Conservation (phyloP, 2,888 invertebrate genomes). For the Melieria omissa region DNA sequence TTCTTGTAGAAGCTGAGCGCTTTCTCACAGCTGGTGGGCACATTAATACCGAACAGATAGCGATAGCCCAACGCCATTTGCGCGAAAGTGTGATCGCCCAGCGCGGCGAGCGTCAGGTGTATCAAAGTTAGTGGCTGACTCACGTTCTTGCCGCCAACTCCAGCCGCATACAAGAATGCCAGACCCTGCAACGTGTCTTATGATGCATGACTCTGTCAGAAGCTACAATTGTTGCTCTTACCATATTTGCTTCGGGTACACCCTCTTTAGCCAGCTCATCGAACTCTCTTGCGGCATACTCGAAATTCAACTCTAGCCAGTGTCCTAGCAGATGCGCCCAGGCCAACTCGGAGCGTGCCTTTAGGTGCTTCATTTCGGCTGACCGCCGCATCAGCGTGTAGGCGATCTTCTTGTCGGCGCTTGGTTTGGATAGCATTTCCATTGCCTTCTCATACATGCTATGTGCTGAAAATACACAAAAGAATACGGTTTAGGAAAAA, state of each 20-base stretch:
- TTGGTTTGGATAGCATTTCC: constrained; percentile 77
- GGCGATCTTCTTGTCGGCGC: constrained; percentile 78
- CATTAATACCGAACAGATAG: constrained; percentile 90
- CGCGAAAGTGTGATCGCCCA: constrained; percentile 91
- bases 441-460: constrained; percentile 79
- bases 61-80: constrained; percentile 98
- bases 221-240: constrained; percentile 58
- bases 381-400: constrained; percentile 82
- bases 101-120: constrained; percentile 91
- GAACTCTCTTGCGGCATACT: constrained; percentile 81
- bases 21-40: constrained; percentile 88
- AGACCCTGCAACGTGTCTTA: constrained; percentile 72
- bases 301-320: constrained; percentile 79
- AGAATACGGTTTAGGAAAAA: constrained; percentile 15
- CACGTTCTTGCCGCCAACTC: constrained; percentile 82
- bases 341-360: constrained; percentile 86
- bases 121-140: constrained; percentile 89
- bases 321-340: constrained; percentile 91
- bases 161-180: constrained; percentile 88
- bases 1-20: constrained; percentile 91
- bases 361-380: constrained; percentile 81
- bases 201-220: not conserved
- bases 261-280: constrained; percentile 80
- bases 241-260: constrained; percentile 90
- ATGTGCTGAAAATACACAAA: constrained; percentile 71